Evolutionary conservation across 2,113 vertebrate genomes (phyloP).

Genomic region (mouse (Mus musculus)): GRCm39 chr6:71451501-71452000

Average conservation of each 20-base stretch:
- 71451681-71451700: neutral
- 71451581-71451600: neutral
- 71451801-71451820: neutral
- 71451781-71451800: conserved; percentile 9
- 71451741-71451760: neutral
- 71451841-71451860: neutral
- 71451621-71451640: conserved; percentile 35
- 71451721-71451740: neutral
- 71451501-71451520: neutral
- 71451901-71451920: neutral
- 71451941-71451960: neutral
- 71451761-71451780: neutral
- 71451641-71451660: neutral
- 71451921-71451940: neutral
- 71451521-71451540: neutral
- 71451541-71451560: conserved; percentile 18
- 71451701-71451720: neutral
- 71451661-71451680: neutral
- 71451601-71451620: conserved; percentile 15
- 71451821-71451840: neutral
- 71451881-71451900: neutral
- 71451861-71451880: neutral
- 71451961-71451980: neutral
- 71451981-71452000: neutral
- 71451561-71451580: neutral